A percentile compares a stretch with the other conserved stretches of the same genome.
phyloP scores from a whole-genome alignment of 1,140 invertebrate genomes.

The Sitophilus oryzae region DNA sequence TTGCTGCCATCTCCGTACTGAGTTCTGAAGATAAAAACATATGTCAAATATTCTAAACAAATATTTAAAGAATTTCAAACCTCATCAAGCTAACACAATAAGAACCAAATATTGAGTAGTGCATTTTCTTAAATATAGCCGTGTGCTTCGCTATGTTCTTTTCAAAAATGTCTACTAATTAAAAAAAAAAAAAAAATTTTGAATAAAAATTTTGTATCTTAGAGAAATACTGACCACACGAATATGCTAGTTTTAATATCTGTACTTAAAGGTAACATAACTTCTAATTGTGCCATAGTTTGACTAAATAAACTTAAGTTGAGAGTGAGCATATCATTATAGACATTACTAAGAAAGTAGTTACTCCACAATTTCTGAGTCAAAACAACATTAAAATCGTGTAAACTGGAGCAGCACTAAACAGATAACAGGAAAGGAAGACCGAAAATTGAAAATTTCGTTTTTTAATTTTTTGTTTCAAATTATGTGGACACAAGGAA shows the following conservation, averaged over 20 bases:
- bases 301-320: slow-evolving; percentile 79
- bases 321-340: slow-evolving; percentile 94
- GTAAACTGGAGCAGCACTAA: slow-evolving; percentile 94
- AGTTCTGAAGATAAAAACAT: slow-evolving; percentile 83
- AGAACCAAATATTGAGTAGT: slow-evolving; percentile 80
- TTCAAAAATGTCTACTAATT: slow-evolving; percentile 93
- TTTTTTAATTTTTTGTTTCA: slow-evolving; percentile 96
- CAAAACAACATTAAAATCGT: slow-evolving; percentile 96
- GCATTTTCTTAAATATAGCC: slow-evolving; percentile 80
- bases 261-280: slow-evolving; percentile 84
- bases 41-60: slow-evolving; percentile 99
- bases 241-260: slow-evolving; percentile 93
- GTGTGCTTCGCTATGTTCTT: no score
- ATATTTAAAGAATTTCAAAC: slow-evolving; percentile 99
- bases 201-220: slow-evolving; percentile 99
- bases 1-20: slow-evolving; percentile 70
- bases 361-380: slow-evolving; percentile 96
- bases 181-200: slow-evolving; percentile 97
- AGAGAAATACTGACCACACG: slow-evolving; percentile 84
- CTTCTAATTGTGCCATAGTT: slow-evolving; percentile 85
- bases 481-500: slow-evolving; percentile 98
- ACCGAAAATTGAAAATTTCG: slow-evolving; percentile 94
- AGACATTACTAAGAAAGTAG: slow-evolving; percentile 77
- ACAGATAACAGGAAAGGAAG: no score
- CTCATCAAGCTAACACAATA: slow-evolving; percentile 98